Evolutionary conservation across 2,797 vertebrate genomes (phyloP).

Genomic region (Poecile montanus): DNA sequence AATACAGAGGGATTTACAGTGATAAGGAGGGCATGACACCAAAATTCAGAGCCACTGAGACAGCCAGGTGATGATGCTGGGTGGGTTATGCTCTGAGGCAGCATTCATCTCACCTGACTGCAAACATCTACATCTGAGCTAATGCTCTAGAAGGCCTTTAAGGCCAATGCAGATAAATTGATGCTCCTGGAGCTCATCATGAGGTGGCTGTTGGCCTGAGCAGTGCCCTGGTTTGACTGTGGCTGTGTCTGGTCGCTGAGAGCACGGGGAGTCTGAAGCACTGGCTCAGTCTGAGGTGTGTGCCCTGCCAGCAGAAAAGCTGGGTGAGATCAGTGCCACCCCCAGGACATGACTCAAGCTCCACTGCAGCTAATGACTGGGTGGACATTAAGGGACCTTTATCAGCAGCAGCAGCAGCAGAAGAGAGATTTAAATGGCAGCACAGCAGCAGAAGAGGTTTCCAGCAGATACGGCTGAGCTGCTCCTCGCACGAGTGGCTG

Average conservation of each 20-base stretch:
- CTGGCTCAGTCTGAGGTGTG: neutral
- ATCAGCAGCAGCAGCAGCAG: neutral
- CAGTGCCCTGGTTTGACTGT: neutral
- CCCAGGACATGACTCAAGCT: neutral
- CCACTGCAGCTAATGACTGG: neutral
- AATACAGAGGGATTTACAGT: neutral
- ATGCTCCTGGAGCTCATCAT: neutral
- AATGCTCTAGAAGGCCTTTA: neutral
- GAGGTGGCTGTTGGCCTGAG: neutral
- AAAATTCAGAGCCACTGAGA: neutral
- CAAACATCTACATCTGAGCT: neutral
- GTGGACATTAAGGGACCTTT: neutral
- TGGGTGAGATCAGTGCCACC: neutral
- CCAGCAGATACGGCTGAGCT: neutral
- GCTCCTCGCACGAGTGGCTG: neutral
- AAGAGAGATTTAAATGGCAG: neutral
- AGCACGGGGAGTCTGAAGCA: neutral
- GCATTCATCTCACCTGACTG: neutral
- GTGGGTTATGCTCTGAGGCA: neutral
- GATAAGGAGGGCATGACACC: neutral
- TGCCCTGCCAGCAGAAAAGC: neutral
- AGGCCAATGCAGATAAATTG: neutral
- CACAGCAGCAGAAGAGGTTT: neutral
- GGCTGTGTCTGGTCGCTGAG: neutral
- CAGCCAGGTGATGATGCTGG: neutral